Base-by-base conservation (phyloP, 1,140 invertebrate species). In the Popillia japonica region DNA sequence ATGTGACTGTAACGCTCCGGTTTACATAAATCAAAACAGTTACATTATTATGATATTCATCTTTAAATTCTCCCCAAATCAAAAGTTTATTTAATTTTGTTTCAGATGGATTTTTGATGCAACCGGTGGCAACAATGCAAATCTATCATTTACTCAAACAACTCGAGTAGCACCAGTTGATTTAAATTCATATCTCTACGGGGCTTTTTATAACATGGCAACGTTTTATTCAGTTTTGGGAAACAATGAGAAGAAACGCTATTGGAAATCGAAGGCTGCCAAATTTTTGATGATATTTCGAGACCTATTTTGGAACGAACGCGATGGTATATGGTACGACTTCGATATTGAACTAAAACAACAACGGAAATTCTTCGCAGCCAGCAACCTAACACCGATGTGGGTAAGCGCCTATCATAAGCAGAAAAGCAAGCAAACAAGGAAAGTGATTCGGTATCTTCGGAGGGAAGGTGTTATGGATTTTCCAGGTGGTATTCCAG, bases 81-180 rank as follows among this genome's bases (percentile, higher is more conserved):
- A n/a, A n/a, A n/a, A n/a, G n/a, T n/a, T n/a, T 4, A 34, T 34
- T 34, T 34, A 34, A 34, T 34, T 14, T 41, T 74, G 10, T 42
- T 42, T 20, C 42, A 88, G 95, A 48, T 97, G 96, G 96, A 93
- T 93, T 82, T 90, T 93, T 48, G 87, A 89, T 17, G 84, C 87
- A 20, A 81, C 87, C 20, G 89, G 88, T n/a, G 86, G 85, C 23
- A 86, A 86, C 11, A 80, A 86, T 2, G 89, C 88, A 10, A 89
- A 90, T 77, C 83, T 93, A 42, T 84, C 87, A 0, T 87, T 92
- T 79, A 89, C 92, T 3, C 87, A 90, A 10, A 92, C 93, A 0
- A 89, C 90, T 6, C 84, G 92, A 61, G 92, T 96, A 41, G 87
- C 96, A 27, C 95, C 96, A 0, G 95, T 96, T 0, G 96, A 97